Evolutionary conservation across 2,113 vertebrate genomes (phyloP).

Genomic region (Tetrao urogallus): DNA sequence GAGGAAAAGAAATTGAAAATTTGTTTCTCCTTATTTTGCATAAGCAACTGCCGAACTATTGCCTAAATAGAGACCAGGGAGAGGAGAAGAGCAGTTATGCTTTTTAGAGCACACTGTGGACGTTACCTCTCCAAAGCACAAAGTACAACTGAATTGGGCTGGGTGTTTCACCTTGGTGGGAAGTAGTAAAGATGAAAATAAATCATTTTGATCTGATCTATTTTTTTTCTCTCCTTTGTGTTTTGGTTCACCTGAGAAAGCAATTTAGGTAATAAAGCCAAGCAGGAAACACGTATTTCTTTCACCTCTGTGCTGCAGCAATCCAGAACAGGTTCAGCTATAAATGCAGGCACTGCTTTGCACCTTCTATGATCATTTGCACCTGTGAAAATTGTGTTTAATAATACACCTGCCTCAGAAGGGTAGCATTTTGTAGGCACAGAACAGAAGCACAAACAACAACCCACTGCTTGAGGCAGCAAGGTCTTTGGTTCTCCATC

Average conservation of each 20-base stretch:
- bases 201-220: background rate
- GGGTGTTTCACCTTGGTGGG: background rate
- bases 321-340: background rate
- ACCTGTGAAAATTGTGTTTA: background rate
- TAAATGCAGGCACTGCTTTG: background rate
- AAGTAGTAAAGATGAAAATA: background rate
- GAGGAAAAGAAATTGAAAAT: background rate
- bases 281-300: background rate
- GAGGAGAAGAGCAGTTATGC: background rate
- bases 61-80: background rate
- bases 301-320: background rate
- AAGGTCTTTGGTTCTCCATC: background rate
- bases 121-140: background rate
- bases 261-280: conserved; percentile 12
- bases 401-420: background rate
- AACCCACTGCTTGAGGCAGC: background rate
- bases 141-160: background rate
- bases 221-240: background rate
- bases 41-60: background rate
- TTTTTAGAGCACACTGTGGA: background rate
- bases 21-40: background rate
- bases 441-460: background rate
- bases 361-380: background rate
- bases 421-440: background rate
- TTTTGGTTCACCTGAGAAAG: background rate